These are phyloP conservation scores for Tridacna gigas DNA, from an alignment of 2,888 invertebrate species.

Conservation along the genomic window DNA sequence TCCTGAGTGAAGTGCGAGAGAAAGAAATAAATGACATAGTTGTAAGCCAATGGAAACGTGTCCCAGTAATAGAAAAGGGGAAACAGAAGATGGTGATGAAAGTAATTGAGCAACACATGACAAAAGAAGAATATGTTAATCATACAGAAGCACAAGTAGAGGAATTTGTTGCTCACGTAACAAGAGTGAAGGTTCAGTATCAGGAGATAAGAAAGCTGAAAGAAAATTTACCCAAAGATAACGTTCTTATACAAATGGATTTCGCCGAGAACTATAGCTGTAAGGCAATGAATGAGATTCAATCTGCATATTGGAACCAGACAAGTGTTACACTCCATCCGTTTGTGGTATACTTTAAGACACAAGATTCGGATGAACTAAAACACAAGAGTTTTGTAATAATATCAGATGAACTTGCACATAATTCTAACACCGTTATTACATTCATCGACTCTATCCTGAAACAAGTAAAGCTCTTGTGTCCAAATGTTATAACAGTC, in stretches of 20 bases:
- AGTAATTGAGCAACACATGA: slow-evolving; percentile 24
- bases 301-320: slow-evolving; percentile 37
- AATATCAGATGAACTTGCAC: background rate
- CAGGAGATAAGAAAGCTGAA: slow-evolving; percentile 20
- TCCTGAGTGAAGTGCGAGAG: too few species aligned
- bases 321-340: slow-evolving; percentile 29
- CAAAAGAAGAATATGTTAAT: slow-evolving; percentile 18
- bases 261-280: background rate
- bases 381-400: background rate
- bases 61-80: slow-evolving; percentile 2
- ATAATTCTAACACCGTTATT: background rate
- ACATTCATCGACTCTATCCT: background rate
- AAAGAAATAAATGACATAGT: too few species aligned
- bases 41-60: slow-evolving; percentile 40
- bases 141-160: slow-evolving; percentile 12
- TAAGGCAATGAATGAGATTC: background rate
- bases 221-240: slow-evolving; percentile 21
- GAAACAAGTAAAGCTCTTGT: too few species aligned
- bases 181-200: slow-evolving; percentile 27
- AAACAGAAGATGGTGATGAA: slow-evolving; percentile 36
- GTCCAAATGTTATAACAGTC: too few species aligned
- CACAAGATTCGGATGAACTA: background rate
- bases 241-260: background rate
- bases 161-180: slow-evolving; percentile 12
- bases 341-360: background rate